phyloP scores from a whole-genome alignment of 2,797 vertebrate genomes.

The Bradypodion pumilum region DNA sequence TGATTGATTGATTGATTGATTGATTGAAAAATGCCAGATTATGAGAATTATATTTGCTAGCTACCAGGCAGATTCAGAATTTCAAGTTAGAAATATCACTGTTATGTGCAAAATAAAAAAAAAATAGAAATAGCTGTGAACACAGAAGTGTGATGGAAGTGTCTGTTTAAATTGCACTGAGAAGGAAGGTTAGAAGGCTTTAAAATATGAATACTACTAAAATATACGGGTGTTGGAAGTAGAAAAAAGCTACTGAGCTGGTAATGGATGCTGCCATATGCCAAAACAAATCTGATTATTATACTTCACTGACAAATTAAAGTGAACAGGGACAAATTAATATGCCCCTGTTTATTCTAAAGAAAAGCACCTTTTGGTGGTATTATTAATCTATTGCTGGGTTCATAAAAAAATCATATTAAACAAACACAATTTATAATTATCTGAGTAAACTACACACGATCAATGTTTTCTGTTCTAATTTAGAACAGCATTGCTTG shows the following conservation, averaged over 20 bases:
- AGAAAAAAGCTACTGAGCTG: neutral
- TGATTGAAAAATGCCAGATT: too few relatives aligned
- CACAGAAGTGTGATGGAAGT: neutral
- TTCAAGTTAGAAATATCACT: neutral
- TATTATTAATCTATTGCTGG: neutral
- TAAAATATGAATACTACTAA: neutral
- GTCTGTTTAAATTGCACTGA: neutral
- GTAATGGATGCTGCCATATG: neutral
- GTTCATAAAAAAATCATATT: neutral
- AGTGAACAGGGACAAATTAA: neutral
- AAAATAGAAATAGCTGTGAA: neutral
- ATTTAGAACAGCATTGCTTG: neutral
- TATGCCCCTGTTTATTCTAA: neutral
- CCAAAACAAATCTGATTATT: neutral
- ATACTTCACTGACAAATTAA: constrained; percentile 1
- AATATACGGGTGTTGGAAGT: neutral
- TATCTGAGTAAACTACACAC: neutral
- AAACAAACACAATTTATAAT: neutral
- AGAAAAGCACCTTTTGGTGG: neutral
- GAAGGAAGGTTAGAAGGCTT: neutral
- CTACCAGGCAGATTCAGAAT: too few relatives aligned
- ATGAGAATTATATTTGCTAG: too few relatives aligned
- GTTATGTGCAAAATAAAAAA: neutral
- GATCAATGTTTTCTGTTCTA: neutral
- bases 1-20: too few relatives aligned